These are phyloP conservation scores for Okapia johnstoni DNA, from an alignment of 2,113 vertebrate species.

Conservation along the genomic window DNA sequence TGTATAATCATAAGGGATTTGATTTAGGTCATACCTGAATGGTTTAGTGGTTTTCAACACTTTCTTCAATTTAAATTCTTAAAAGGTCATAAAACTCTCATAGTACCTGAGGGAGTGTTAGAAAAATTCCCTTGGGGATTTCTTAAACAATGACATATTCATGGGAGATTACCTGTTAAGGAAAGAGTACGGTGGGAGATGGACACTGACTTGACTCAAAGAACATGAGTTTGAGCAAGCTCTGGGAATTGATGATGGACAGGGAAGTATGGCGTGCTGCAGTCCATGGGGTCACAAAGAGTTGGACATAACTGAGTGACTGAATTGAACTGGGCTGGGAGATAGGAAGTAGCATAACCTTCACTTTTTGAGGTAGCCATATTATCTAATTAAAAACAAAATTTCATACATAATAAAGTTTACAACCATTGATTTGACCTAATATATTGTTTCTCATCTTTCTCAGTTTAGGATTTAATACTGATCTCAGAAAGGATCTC, in stretches of 20 bases:
- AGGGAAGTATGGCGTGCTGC: not conserved
- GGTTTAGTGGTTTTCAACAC: no score
- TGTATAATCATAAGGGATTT: no score
- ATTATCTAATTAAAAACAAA: not conserved
- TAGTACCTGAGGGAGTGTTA: not conserved
- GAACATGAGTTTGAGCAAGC: not conserved
- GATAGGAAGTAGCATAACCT: not conserved
- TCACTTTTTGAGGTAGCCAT: not conserved
- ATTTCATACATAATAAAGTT: not conserved
- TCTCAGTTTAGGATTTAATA: constrained; percentile 3
- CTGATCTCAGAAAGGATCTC: not conserved
- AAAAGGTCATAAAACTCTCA: not conserved
- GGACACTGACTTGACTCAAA: not conserved
- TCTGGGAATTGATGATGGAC: not conserved
- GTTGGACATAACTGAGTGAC: not conserved
- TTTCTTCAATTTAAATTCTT: not conserved
- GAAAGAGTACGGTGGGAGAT: not conserved
- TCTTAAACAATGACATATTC: constrained; percentile 9
- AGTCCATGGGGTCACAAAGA: not conserved
- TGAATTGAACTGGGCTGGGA: not conserved
- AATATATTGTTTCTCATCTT: not conserved
- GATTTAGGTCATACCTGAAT: no score
- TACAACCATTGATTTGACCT: not conserved
- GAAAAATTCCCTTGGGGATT: constrained; percentile 19
- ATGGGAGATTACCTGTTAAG: not conserved